These are phyloP conservation scores for Notarius lentiginosus DNA, from an alignment of 2,113 vertebrate genomes.

Conservation along the genomic window DNA sequence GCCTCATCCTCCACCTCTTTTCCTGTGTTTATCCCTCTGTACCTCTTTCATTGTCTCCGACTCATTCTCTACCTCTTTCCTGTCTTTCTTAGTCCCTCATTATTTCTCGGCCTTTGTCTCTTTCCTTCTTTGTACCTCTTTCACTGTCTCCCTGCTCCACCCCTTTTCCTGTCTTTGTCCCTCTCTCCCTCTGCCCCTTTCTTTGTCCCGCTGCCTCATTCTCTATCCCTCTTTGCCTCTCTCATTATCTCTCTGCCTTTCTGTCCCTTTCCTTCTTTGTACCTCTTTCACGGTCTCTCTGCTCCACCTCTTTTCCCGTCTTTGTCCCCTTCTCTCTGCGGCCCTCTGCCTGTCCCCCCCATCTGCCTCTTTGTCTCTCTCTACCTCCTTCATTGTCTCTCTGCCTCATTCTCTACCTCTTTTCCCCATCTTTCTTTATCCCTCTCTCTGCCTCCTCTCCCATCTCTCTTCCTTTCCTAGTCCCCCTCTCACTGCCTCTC, in stretches of 20 bases:
- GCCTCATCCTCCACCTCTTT: not conserved
- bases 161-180: not conserved
- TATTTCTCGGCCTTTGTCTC: not conserved
- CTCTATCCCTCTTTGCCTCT: too few species aligned
- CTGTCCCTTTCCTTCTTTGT: not conserved
- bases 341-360: not conserved
- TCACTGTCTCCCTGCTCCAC: not conserved
- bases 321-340: not conserved
- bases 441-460: not conserved
- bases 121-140: not conserved
- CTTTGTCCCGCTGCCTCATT: not conserved
- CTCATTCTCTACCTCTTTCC: not conserved
- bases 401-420: not conserved
- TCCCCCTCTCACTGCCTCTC: not conserved
- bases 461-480: not conserved
- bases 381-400: not conserved
- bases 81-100: too few species aligned
- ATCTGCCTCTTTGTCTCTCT: not conserved
- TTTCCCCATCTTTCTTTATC: fast-evolving
- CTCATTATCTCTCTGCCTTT: fast-evolving
- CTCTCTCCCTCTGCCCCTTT: too few species aligned
- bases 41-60: not conserved
- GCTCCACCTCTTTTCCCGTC: fast-evolving
- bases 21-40: not conserved
- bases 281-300: not conserved